Evolutionary conservation across 2,797 vertebrate genomes (phyloP).

Genomic region (Lemur catta): DNA sequence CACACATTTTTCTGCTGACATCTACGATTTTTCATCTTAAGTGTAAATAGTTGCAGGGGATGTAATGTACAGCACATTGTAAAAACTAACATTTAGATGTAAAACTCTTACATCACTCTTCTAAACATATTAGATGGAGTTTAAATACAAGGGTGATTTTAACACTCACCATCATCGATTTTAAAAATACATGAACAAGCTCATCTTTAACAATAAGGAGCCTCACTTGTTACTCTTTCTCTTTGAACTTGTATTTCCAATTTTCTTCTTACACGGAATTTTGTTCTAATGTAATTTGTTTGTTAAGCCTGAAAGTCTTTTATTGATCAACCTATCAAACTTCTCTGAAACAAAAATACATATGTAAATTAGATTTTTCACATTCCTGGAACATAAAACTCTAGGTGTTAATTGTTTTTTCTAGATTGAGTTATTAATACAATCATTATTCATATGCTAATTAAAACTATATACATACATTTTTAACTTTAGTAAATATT

Average conservation of each 20-base stretch:
- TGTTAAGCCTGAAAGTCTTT: constrained; percentile 40
- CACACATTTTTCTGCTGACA: constrained; percentile 26
- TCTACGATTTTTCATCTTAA: constrained; percentile 45
- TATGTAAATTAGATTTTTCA: constrained; percentile 56
- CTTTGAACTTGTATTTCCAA: constrained; percentile 32
- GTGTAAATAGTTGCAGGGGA: constrained; percentile 42
- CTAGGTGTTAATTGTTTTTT: constrained; percentile 44
- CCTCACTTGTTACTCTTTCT: neutral
- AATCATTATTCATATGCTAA: constrained; percentile 9
- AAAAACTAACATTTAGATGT: constrained; percentile 52
- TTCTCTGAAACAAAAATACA: constrained; percentile 39
- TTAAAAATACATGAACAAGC: constrained; percentile 32
- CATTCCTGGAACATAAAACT: constrained; percentile 44
- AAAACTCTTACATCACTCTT: constrained; percentile 28
- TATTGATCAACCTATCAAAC: constrained; percentile 51
- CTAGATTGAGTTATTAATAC: constrained; percentile 7
- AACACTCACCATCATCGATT: neutral
- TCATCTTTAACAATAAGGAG: constrained; percentile 20
- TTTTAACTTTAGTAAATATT: constrained; percentile 37
- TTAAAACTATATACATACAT: neutral
- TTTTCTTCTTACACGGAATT: constrained; percentile 1
- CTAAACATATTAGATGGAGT: neutral
- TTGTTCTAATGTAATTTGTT: constrained; percentile 29
- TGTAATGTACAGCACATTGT: constrained; percentile 24
- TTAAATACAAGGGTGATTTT: constrained; percentile 45